Base-by-base conservation (phyloP, 2,113 vertebrate genomes). In the Zapus hudsonius region DNA sequence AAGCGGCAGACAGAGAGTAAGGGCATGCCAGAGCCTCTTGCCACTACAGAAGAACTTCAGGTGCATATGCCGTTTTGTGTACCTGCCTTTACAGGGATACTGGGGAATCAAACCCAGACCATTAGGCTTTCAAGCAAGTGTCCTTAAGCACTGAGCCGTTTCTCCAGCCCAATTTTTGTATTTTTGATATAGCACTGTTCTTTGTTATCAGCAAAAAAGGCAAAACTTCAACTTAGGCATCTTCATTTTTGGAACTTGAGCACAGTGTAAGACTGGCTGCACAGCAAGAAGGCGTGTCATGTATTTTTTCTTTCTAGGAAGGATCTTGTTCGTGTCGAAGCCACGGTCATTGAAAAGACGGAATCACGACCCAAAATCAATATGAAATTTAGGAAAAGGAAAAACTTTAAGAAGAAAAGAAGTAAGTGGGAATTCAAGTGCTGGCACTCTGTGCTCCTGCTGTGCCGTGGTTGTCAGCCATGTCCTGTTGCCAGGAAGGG, bases 331-430 rank as follows among this genome's bases (percentile, higher is more conserved):
- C 97, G 98, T 1, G 99, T 99, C 36, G 98, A 99, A 95, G 99
- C 99, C 11, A 99, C 99, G 0, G 98, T 99, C 93, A 94, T 99
- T 0, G 99, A 99, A 76, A 99, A 99, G 97, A 99, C 99, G 0
- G 98, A 99, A 61, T 99, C 99, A 0, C 98, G 98, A 98, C 99
- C 98, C 0, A 99, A 97, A 86, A 88, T 99, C 52, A 97, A 98
- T 84, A 96, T 99, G 98, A 97, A 93, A 70, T 99, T 99, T 92
- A 82, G 84, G 98, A 98, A 55, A 94, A 98, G 98, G 57, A 98
- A 96, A 81, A 97, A 98, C 96, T 98, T 95, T 75, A 98, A 96
- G 67, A 98, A 31, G 95, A 99, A 98, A 85, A 98, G 27, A 96
- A 98, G 99, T 99, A 96, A 97, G 98, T 91, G 22, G 8, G 11